phyloP scores from a whole-genome alignment of 1,140 invertebrate species.

The Drosophila arawakana region DNA sequence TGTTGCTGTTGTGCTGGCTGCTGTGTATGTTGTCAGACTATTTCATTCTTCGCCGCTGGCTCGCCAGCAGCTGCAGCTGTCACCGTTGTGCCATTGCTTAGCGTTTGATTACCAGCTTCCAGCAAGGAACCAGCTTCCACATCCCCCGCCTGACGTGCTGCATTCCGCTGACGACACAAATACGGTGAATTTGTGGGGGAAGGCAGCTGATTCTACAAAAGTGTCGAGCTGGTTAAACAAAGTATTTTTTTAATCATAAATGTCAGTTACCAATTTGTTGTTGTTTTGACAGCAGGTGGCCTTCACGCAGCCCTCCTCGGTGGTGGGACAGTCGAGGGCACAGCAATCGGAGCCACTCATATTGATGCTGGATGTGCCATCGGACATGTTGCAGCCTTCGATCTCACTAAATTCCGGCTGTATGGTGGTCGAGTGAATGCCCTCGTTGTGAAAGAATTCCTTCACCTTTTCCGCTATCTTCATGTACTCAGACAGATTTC shows the following conservation, averaged over 20 bases:
- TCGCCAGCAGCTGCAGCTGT: constrained; percentile 35
- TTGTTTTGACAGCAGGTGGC: constrained; percentile 90
- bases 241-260: background rate
- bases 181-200: constrained; percentile 92
- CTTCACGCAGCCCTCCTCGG: constrained; percentile 92
- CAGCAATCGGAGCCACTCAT: constrained; percentile 87
- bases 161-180: constrained; percentile 90
- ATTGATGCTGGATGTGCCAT: constrained; percentile 83
- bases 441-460: constrained; percentile 97
- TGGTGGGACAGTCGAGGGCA: constrained; percentile 94
- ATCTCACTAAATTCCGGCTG: constrained; percentile 96
- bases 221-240: background rate
- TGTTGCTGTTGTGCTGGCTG: constrained; percentile 52
- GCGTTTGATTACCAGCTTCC: constrained; percentile 50
- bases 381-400: constrained; percentile 81
- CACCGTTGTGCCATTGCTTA: constrained; percentile 15
- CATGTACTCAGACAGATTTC: constrained; percentile 95
- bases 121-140: constrained; percentile 80
- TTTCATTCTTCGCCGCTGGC: constrained; percentile 67
- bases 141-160: constrained; percentile 84
- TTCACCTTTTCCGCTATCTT: constrained; percentile 97
- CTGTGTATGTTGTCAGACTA: constrained; percentile 76
- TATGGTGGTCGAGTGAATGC: constrained; percentile 93
- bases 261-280: constrained; percentile 72
- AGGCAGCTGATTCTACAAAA: constrained; percentile 87